Conservation (phyloP, 2,888 invertebrate species). For the Nemapogon koenigi region DNA sequence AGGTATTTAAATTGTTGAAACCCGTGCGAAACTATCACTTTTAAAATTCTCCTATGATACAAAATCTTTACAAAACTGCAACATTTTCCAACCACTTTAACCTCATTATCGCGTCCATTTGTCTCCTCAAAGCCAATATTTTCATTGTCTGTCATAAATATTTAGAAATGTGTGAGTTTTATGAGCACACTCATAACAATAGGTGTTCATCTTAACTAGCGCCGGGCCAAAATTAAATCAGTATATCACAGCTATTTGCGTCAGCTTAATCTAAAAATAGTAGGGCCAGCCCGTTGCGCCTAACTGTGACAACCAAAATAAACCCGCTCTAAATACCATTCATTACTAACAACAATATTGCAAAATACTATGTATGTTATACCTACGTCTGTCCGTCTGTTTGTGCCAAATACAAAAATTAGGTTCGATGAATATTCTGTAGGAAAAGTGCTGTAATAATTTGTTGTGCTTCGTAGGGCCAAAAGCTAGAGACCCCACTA, state of each 20-base stretch:
- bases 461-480: too few species aligned
- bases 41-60: too few species aligned
- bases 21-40: too few species aligned
- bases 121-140: slow-evolving; percentile 1
- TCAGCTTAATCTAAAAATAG: slow-evolving; percentile 58
- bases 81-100: too few species aligned
- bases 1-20: too few species aligned
- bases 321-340: slow-evolving; percentile 49
- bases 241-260: slow-evolving; percentile 53
- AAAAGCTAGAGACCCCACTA: too few species aligned
- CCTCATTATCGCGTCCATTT: too few species aligned
- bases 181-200: slow-evolving; percentile 4
- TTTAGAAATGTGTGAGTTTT: slow-evolving; percentile 21
- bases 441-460: too few species aligned
- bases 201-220: slow-evolving; percentile 3
- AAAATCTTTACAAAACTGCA: too few species aligned
- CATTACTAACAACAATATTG: slow-evolving; percentile 31
- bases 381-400: slow-evolving; percentile 30
- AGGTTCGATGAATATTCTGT: too few species aligned
- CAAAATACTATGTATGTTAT: too few species aligned
- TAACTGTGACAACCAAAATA: slow-evolving; percentile 57
- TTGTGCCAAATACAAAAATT: too few species aligned
- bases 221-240: slow-evolving; percentile 35
- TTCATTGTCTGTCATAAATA: slow-evolving; percentile 30
- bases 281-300: slow-evolving; percentile 28